Conservation (phyloP, 2,797 vertebrate species). For the Anomalospiza imberbis region DNA sequence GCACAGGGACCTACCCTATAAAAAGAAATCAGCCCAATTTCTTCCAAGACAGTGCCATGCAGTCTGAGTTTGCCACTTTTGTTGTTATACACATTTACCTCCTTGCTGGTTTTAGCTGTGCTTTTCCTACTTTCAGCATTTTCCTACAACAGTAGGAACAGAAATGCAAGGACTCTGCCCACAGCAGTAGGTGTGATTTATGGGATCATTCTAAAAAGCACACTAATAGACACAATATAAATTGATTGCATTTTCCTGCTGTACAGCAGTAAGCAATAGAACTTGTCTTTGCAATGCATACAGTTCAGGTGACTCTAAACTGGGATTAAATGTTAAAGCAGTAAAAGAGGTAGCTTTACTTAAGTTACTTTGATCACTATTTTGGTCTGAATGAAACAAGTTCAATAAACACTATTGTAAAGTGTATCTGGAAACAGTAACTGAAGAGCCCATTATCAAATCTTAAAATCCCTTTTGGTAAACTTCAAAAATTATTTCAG, state of each 20-base stretch:
- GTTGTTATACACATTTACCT: background rate
- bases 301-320: background rate
- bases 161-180: background rate
- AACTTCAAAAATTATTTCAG: slow-evolving; percentile 47
- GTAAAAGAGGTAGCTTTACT: background rate
- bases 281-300: background rate
- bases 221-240: slow-evolving; percentile 8
- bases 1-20: background rate
- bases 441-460: background rate
- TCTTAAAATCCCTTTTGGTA: slow-evolving; percentile 11
- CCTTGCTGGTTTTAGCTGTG: background rate
- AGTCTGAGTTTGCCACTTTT: background rate
- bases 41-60: background rate
- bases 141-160: background rate
- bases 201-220: background rate
- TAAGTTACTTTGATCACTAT: slow-evolving; percentile 31
- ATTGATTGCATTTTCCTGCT: slow-evolving; percentile 40
- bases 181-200: slow-evolving; percentile 38
- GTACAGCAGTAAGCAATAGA: background rate
- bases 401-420: background rate
- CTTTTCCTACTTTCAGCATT: background rate
- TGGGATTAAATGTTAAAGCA: slow-evolving; percentile 18
- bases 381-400: background rate
- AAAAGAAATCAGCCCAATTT: background rate
- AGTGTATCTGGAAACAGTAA: background rate